Percentiles rank a stretch among this genome's conserved stretches.
phyloP scores from a whole-genome alignment of 2,113 vertebrate species.

The Cavia aperea region DNA sequence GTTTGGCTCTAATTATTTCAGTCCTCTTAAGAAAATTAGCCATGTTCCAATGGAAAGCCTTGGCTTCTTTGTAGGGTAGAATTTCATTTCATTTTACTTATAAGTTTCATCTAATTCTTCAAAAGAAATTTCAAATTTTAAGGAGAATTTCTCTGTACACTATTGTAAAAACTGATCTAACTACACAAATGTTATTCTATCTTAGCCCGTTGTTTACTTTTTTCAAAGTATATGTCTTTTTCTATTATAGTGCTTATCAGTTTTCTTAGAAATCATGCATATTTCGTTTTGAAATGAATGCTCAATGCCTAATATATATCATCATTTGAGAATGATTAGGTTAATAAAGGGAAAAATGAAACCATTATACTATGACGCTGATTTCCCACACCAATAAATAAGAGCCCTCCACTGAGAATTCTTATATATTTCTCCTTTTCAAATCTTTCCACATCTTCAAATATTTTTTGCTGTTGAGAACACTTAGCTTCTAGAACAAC shows the following conservation, averaged over 20 bases:
- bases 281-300: too few species aligned
- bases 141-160: background rate
- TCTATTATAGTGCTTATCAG: too few species aligned
- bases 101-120: background rate
- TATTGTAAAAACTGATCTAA: background rate
- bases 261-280: too few species aligned
- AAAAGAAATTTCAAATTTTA: background rate
- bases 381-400: background rate
- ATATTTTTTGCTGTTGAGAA: background rate
- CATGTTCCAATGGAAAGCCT: background rate
- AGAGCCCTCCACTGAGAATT: background rate
- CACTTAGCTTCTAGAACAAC: background rate
- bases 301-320: background rate
- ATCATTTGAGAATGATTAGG: background rate
- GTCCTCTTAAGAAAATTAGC: background rate
- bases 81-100: background rate
- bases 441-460: background rate
- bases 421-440: background rate
- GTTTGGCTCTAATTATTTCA: background rate
- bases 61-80: background rate
- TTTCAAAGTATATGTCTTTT: too few species aligned
- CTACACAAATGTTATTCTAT: background rate
- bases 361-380: background rate
- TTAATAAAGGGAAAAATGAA: background rate
- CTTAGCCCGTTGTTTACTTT: background rate